Evolutionary conservation across 1,140 invertebrate species (phyloP), one percentile per base, ranked within the genome.

Genomic region (Drosophila jambulina): DNA sequence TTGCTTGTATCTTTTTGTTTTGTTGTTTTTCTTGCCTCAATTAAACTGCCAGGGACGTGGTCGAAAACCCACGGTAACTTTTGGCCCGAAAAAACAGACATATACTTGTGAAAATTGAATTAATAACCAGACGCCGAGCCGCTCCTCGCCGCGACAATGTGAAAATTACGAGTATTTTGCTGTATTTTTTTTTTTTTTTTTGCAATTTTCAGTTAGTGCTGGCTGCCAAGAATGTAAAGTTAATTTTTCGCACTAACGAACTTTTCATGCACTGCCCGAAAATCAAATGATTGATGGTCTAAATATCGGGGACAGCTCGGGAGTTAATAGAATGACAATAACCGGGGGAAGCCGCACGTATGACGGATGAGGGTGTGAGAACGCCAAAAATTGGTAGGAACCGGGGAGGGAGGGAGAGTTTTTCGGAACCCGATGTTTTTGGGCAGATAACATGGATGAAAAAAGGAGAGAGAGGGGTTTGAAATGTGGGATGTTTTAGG

Each of bases 41-140:
- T 87, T 87, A 87, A 87, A 87, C 77, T 88, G 76, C 68, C 84
- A 76, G 70, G 57, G 70, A 87, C 71, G 67, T 79, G 75, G 69
- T 63, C 64, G 75, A 87, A 82, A 87, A 88, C 80, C 84, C 80
- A 87, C 72, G 76, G 63, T 78, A 70, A 80, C 60, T 69, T 40
- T 77, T 75, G 42, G 75, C 48, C 78, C 53, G 43, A 38, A 49
- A 42, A 49, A 56, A 48, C 23, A 17, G n/a, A 29, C 46, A 58
- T 27, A 56, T 75, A 62, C 38, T 64, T 19, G 38, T 64, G 63
- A 59, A 86, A 82, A 87, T 70, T 72, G 72, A 83, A 87, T 88
- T 80, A 82, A 80, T 76, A 86, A 86, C 63, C 71, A 70, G 67
- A 51, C n/a, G n/a, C 48, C 25, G 23, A 8, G n/a, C 48, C 29